Evolutionary conservation across 2,888 invertebrate species (phyloP).

Genomic region (Neoscelio sp.): DNA sequence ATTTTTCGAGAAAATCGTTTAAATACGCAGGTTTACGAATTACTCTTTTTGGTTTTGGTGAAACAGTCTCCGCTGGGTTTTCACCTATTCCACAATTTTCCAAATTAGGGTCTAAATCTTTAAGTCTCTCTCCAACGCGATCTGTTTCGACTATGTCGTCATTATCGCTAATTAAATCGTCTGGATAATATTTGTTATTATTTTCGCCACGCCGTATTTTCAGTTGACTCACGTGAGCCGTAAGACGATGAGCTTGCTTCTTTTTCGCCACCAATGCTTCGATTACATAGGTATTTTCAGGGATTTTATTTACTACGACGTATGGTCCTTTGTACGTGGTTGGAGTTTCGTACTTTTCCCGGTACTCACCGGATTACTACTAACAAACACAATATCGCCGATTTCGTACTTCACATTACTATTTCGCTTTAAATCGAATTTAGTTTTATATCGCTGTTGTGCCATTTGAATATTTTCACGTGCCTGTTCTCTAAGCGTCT

Average conservation of each 20-base stretch:
- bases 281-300: conserved; percentile 24
- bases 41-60: too few relatives aligned
- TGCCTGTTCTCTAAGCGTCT: neutral
- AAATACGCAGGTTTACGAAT: too few relatives aligned
- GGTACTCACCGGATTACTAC: conserved; percentile 1
- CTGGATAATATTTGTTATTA: too few relatives aligned
- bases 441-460: conserved; percentile 4
- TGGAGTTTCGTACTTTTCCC: conserved; percentile 14
- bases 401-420: neutral
- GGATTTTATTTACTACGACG: conserved; percentile 16
- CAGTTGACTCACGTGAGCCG: conserved; percentile 10
- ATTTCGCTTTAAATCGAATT: neutral
- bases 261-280: neutral
- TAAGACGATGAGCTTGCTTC: neutral
- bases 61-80: too few relatives aligned
- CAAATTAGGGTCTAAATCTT: too few relatives aligned
- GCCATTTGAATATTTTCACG: conserved; percentile 3
- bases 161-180: too few relatives aligned
- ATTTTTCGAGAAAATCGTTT: too few relatives aligned
- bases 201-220: conserved; percentile 16
- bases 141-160: too few relatives aligned
- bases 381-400: conserved; percentile 20
- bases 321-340: conserved; percentile 11
- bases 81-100: too few relatives aligned
- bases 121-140: too few relatives aligned